Percentiles rank a stretch among this genome's conserved stretches.
Conservation (phyloP, 2,888 invertebrate genomes). For the Epinotia brunnichana region DNA sequence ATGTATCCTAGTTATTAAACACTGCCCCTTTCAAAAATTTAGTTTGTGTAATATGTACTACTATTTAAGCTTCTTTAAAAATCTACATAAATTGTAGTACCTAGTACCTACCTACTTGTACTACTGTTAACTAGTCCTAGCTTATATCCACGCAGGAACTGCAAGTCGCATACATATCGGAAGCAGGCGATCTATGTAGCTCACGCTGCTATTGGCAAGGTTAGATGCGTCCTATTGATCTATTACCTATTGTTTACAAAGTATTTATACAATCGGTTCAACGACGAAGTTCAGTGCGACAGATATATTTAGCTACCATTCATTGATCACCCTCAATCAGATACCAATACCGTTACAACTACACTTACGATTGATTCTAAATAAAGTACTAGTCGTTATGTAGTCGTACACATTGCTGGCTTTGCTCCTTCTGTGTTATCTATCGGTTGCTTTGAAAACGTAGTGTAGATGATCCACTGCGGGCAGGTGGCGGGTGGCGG, state of each 20-base stretch:
- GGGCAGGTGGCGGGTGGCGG: slow-evolving; percentile 18
- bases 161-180: slow-evolving; percentile 7
- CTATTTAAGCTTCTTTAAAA: neutral
- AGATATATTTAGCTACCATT: slow-evolving; percentile 54
- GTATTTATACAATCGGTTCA: slow-evolving; percentile 42
- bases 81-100: neutral
- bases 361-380: slow-evolving; percentile 26
- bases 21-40: too few species aligned
- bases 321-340: slow-evolving; percentile 69
- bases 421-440: neutral
- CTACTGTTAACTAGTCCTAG: too few species aligned
- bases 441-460: neutral
- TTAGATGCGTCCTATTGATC: slow-evolving; percentile 25
- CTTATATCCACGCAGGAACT: neutral
- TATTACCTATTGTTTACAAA: slow-evolving; percentile 39
- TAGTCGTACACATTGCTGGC: slow-evolving; percentile 42
- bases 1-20: too few species aligned
- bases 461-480: slow-evolving; percentile 44
- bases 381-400: neutral
- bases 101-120: neutral
- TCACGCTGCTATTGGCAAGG: slow-evolving; percentile 23
- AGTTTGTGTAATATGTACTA: too few species aligned
- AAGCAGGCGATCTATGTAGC: slow-evolving; percentile 8
- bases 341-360: slow-evolving; percentile 65
- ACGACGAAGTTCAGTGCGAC: slow-evolving; percentile 42